A percentile compares a stretch with the other conserved stretches of the same genome.
Conservation (phyloP, 2,113 vertebrate species). For the Colius striatus region DNA sequence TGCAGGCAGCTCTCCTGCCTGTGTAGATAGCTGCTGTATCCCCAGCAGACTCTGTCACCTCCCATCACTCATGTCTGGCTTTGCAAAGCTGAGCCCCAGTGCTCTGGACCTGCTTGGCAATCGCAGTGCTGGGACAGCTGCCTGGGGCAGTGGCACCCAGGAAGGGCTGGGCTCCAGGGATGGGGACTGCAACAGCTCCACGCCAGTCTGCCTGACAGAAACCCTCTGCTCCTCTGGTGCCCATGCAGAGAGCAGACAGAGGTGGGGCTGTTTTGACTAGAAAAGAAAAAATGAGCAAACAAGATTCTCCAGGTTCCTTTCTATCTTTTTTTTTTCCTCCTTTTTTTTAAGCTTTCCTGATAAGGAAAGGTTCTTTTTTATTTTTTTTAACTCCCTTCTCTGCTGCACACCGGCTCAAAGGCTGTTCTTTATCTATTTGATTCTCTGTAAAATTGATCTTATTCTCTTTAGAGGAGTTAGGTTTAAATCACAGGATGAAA, state of each 20-base stretch:
- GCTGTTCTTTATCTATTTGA: constrained; percentile 66
- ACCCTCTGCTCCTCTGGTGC: neutral
- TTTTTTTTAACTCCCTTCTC: neutral
- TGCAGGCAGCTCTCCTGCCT: neutral
- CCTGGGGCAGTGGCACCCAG: fast-evolving
- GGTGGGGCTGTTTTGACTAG: constrained; percentile 26
- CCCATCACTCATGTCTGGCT: neutral
- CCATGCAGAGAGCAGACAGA: neutral
- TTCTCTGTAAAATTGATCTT: constrained; percentile 67
- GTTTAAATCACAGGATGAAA: constrained; percentile 66
- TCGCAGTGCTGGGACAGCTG: neutral
- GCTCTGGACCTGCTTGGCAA: fast-evolving
- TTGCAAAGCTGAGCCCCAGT: fast-evolving
- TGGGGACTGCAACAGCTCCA: neutral
- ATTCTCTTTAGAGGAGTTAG: constrained; percentile 70
- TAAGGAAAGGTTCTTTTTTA: constrained; percentile 11
- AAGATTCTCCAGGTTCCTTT: neutral
- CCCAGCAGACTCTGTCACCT: fast-evolving
- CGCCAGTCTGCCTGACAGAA: neutral
- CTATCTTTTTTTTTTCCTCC: neutral
- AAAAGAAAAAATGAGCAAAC: constrained; percentile 47
- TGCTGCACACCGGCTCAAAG: constrained; percentile 10
- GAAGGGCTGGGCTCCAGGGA: neutral
- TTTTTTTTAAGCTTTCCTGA: neutral
- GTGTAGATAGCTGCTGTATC: fast-evolving